phyloP scores from a whole-genome alignment of 2,888 invertebrate species.

The Bursaphelenchus okinawaensis region DNA sequence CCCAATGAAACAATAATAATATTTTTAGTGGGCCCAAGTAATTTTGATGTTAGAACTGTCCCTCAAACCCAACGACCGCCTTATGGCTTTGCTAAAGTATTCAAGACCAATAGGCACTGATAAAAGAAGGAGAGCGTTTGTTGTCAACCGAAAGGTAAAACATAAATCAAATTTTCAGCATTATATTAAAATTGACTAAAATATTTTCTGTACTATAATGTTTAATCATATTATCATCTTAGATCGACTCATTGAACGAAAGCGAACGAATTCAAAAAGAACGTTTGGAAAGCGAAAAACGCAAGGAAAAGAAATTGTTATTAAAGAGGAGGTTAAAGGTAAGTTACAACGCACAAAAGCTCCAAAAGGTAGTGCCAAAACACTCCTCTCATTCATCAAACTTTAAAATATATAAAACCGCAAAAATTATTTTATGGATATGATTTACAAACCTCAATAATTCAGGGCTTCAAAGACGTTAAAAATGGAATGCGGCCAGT shows the following conservation, averaged over 20 bases:
- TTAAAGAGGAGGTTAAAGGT: conserved; percentile 30
- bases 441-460: no score
- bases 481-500: conserved; percentile 13
- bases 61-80: conserved; percentile 78
- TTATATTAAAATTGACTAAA: neutral
- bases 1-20: no score
- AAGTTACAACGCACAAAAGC: neutral
- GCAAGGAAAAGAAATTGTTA: conserved; percentile 30
- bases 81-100: conserved; percentile 79
- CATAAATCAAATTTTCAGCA: neutral
- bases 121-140: conserved; percentile 52
- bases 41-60: conserved; percentile 93
- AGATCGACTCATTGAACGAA: conserved; percentile 28
- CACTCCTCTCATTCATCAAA: no score
- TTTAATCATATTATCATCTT: no score
- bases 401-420: no score
- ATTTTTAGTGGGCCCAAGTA: conserved; percentile 84
- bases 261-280: conserved; percentile 24
- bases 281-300: conserved; percentile 23
- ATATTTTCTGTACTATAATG: no score
- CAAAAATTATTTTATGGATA: no score
- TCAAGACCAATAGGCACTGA: conserved; percentile 72
- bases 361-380: neutral
- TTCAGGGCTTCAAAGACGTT: neutral
- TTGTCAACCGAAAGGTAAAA: conserved; percentile 42